Evolutionary conservation across 2,113 vertebrate genomes (phyloP).

Genomic region (Chaetura pelagica): DNA sequence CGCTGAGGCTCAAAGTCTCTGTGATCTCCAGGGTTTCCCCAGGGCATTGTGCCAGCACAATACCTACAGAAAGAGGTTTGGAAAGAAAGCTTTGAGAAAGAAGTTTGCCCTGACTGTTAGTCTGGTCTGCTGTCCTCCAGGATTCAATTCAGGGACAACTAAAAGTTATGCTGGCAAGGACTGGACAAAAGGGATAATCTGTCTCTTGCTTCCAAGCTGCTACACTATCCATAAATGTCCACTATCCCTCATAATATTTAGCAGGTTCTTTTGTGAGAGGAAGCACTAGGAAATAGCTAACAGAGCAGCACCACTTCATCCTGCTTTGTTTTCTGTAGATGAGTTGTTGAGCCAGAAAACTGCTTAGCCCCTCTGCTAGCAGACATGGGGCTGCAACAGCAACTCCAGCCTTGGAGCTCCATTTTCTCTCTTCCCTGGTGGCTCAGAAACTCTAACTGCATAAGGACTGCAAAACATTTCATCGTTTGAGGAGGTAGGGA

Average conservation of each 20-base stretch:
- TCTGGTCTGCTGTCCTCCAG: background rate
- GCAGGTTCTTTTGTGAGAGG: background rate
- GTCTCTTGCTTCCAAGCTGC: background rate
- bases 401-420: background rate
- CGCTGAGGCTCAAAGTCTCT: constrained; percentile 85
- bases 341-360: background rate
- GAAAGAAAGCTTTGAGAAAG: background rate
- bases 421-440: background rate
- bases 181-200: background rate
- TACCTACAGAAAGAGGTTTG: constrained; percentile 71
- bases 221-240: background rate
- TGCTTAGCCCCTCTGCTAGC: background rate
- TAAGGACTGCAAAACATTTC: background rate
- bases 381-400: background rate
- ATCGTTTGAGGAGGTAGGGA: background rate
- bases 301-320: background rate
- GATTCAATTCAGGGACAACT: background rate
- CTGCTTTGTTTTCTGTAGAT: background rate
- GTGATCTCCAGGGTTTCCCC: constrained; percentile 85
- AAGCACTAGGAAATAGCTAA: background rate
- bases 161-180: background rate
- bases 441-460: background rate
- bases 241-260: background rate
- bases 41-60: constrained; percentile 88
- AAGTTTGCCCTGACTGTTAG: background rate